Conservation (phyloP, 2,888 invertebrate species). For the Diarsia dahlii region DNA sequence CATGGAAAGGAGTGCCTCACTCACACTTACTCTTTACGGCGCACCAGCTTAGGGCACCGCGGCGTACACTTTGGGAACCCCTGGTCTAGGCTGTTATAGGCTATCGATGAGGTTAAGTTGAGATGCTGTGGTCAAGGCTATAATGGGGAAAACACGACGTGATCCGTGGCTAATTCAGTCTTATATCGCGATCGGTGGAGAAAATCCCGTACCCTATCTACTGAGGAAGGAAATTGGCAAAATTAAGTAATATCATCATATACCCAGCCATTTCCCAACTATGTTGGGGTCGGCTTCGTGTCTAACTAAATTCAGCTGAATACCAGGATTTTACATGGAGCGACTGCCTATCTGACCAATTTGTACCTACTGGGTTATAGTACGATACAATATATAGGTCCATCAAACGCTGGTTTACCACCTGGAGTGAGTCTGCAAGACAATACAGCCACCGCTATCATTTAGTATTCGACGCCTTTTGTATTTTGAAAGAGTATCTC, state of each 20-base stretch:
- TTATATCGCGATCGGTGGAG: too few species aligned
- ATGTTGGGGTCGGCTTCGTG: background rate
- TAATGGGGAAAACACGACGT: background rate
- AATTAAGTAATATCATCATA: background rate
- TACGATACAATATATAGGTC: too few species aligned
- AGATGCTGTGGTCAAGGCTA: constrained; percentile 24
- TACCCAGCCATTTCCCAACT: background rate
- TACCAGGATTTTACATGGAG: background rate
- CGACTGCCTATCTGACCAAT: background rate
- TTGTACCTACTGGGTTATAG: too few species aligned
- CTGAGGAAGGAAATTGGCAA: background rate
- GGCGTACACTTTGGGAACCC: too few species aligned
- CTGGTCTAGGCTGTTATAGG: background rate
- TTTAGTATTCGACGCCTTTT: background rate
- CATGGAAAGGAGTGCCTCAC: too few species aligned
- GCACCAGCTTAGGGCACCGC: too few species aligned
- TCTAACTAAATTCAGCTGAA: background rate
- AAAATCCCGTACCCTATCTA: background rate
- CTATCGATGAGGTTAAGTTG: constrained; percentile 20
- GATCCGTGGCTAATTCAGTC: too few species aligned
- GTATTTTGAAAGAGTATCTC: too few species aligned
- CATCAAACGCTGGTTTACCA: too few species aligned
- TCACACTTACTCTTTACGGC: too few species aligned
- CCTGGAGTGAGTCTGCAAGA: background rate
- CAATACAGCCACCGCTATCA: background rate